A percentile compares a stretch with the other conserved stretches of the same genome.
phyloP scores from a whole-genome alignment of 1,140 invertebrate genomes.

The Drosophila jambulina region DNA sequence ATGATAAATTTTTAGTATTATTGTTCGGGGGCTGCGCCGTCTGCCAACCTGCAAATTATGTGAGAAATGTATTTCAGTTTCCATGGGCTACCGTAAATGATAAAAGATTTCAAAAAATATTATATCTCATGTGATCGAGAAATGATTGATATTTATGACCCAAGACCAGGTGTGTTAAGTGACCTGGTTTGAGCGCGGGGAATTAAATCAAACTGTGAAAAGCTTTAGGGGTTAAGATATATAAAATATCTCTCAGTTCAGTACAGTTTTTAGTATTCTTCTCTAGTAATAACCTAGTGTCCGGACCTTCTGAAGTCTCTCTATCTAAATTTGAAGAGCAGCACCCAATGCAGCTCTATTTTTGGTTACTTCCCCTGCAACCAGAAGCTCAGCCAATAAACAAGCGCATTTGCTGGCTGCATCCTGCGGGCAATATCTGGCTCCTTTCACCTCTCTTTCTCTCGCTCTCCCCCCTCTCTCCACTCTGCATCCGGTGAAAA shows the following conservation, averaged over 20 bases:
- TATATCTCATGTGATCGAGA: slow-evolving; percentile 3
- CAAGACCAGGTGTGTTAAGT: slow-evolving; percentile 32
- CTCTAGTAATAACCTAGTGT: not conserved
- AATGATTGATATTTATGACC: slow-evolving; percentile 43
- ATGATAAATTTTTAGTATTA: slow-evolving; percentile 60
- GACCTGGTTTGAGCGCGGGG: too few relatives aligned
- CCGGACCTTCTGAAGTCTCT: not conserved
- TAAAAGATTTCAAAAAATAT: slow-evolving; percentile 36
- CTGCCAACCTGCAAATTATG: slow-evolving; percentile 47
- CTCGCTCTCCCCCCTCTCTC: too few relatives aligned
- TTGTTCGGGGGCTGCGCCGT: slow-evolving; percentile 30
- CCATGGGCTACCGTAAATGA: slow-evolving; percentile 15
- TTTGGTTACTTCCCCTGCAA: slow-evolving; percentile 6
- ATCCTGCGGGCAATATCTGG: slow-evolving; percentile 24
- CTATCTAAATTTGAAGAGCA: slow-evolving; percentile 1
- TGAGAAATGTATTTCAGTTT: slow-evolving; percentile 33
- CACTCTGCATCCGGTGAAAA: not conserved
- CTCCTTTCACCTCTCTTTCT: not conserved
- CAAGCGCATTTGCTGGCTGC: slow-evolving; percentile 53
- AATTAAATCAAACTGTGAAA: not conserved
- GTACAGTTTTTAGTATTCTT: too few relatives aligned
- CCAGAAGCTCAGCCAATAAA: slow-evolving; percentile 57
- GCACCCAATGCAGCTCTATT: slow-evolving; percentile 11
- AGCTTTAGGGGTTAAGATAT: not conserved
- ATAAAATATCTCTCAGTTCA: too few relatives aligned